Conservation (phyloP, 2,888 invertebrate genomes). For the Ischnus inquisitorius region DNA sequence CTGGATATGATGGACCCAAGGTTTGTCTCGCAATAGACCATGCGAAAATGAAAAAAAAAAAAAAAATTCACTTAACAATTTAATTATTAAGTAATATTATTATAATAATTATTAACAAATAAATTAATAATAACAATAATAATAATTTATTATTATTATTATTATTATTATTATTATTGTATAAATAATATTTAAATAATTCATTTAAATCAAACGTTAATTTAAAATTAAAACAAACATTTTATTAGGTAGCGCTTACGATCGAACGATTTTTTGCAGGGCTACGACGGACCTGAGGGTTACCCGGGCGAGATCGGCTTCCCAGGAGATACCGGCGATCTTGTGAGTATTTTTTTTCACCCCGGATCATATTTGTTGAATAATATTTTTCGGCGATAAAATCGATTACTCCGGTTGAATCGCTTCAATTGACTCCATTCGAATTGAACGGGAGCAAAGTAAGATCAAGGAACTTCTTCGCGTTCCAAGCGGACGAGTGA, state of each 20-base stretch:
- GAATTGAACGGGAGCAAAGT: neutral
- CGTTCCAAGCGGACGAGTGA: neutral
- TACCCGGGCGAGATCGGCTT: conserved; percentile 81
- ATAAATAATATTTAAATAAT: conserved; percentile 14
- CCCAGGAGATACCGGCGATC: conserved; percentile 81
- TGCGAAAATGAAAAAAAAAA: neutral
- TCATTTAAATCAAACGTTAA: no score
- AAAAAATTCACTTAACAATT: no score
- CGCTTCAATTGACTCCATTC: neutral
- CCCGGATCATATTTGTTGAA: neutral
- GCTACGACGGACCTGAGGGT: conserved; percentile 80
- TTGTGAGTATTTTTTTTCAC: conserved; percentile 75
- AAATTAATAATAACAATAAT: no score
- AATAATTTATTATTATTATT: conserved; percentile 15
- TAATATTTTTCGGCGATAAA: conserved; percentile 26
- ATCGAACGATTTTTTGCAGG: conserved; percentile 72
- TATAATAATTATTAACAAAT: no score
- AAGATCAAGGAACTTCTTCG: neutral
- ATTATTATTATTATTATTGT: conserved; percentile 6
- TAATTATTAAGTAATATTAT: no score
- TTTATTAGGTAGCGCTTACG: no score
- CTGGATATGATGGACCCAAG: conserved; percentile 88
- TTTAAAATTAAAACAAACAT: no score
- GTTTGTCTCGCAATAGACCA: conserved; percentile 69
- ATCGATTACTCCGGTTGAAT: neutral